Percentiles rank a stretch among this genome's conserved stretches.
These are phyloP conservation scores for Pseudopleuronectes americanus DNA, from an alignment of 2,797 vertebrate species.

Conservation along the genomic window DNA sequence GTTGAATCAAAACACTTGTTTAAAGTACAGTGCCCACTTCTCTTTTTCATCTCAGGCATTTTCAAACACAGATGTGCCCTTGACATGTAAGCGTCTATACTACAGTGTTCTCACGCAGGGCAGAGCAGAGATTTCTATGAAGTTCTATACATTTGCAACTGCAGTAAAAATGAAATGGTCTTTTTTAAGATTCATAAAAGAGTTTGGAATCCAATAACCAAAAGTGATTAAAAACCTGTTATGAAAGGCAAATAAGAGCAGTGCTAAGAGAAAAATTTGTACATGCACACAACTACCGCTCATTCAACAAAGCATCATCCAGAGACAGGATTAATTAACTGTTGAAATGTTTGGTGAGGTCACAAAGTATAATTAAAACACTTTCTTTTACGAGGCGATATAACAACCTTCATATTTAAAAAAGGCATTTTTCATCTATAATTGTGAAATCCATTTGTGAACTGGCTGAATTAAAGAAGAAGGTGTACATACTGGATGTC, in stretches of 20 bases:
- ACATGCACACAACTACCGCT: no score
- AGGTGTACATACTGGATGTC: conserved; percentile 94
- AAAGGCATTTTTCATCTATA: not conserved
- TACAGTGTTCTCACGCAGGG: not conserved
- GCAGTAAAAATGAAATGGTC: not conserved
- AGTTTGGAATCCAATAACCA: not conserved
- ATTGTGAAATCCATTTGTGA: not conserved
- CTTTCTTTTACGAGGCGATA: not conserved
- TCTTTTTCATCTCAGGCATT: not conserved
- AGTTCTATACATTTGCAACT: not conserved
- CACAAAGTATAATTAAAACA: not conserved
- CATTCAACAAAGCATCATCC: not conserved
- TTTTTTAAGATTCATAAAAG: not conserved
- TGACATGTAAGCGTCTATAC: not conserved
- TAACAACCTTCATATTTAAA: not conserved
- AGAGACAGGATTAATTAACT: conserved; percentile 15
- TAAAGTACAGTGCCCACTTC: conserved; percentile 3
- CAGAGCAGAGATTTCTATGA: not conserved
- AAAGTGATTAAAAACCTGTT: not conserved
- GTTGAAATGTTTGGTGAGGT: not conserved
- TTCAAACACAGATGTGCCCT: not conserved
- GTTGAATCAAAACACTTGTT: not conserved
- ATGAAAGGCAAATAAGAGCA: not conserved
- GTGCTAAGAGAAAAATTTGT: not conserved
- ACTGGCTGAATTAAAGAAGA: not conserved